Conservation (phyloP, 2,888 invertebrate species). For the Sesia apiformis region DNA sequence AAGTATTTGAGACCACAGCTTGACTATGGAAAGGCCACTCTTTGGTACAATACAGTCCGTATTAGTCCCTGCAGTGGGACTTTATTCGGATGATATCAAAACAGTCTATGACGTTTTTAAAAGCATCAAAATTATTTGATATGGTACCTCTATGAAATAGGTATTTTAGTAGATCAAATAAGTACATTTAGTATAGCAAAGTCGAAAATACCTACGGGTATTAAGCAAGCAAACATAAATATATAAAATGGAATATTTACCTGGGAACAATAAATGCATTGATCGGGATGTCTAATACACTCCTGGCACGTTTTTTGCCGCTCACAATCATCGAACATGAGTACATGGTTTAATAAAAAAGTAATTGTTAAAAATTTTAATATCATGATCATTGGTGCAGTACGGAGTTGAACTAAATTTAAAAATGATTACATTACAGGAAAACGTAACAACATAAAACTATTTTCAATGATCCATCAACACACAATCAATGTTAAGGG, state of each 20-base stretch:
- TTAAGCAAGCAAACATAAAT: background rate
- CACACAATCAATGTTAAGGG: background rate
- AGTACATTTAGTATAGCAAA: no score
- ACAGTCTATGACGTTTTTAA: no score
- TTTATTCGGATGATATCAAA: no score
- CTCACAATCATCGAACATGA: conserved; percentile 20
- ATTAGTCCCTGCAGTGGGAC: no score
- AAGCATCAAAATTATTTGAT: no score
- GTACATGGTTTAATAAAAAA: no score
- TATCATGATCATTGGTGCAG: background rate
- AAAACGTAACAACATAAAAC: background rate
- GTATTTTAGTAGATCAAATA: no score
- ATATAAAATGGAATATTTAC: conserved; percentile 20
- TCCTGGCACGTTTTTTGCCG: conserved; percentile 29
- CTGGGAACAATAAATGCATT: conserved; percentile 46
- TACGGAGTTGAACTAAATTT: background rate
- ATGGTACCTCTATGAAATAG: no score
- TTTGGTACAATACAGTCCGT: no score
- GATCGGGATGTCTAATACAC: conserved; percentile 34
- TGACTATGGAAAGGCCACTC: no score
- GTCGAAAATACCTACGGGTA: no score
- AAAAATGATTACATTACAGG: background rate
- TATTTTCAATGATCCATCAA: background rate
- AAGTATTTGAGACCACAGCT: no score
- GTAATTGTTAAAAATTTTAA: background rate